phyloP scores from a whole-genome alignment of 30 jellyfish, hydroid and myxozoan species.

The Aurelia coerulea region DNA sequence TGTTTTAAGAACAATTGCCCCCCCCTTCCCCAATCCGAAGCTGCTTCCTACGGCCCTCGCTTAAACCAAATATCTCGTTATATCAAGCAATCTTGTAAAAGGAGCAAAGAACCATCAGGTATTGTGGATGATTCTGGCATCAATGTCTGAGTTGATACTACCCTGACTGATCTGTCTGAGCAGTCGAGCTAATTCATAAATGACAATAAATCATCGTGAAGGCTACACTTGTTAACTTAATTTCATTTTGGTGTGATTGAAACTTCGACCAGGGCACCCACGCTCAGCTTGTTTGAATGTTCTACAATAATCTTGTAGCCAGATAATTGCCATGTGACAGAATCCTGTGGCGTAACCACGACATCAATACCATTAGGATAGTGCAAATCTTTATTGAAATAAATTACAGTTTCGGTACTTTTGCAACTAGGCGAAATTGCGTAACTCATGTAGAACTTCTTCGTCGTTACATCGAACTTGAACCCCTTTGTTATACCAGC shows the following conservation, averaged over 20 bases:
- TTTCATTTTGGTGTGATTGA: constrained; percentile 21
- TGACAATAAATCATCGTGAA: too few species aligned
- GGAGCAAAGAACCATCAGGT: too few species aligned
- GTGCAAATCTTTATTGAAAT: constrained; percentile 77
- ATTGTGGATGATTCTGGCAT: too few species aligned
- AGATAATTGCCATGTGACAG: constrained; percentile 48
- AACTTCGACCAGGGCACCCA: constrained; percentile 54
- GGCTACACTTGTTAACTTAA: too few species aligned
- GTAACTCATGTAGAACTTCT: constrained; percentile 59
- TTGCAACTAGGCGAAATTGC: constrained; percentile 61
- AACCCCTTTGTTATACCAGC: constrained; percentile 84
- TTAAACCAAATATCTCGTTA: too few species aligned
- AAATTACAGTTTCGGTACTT: constrained; percentile 72
- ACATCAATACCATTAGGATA: constrained; percentile 80
- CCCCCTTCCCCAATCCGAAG: too few species aligned
- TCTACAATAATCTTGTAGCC: constrained; percentile 56
- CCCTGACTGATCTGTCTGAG: too few species aligned
- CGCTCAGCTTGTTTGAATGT: constrained; percentile 41
- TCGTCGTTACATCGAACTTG: constrained; percentile 62
- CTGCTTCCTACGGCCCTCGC: too few species aligned
- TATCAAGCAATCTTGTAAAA: too few species aligned
- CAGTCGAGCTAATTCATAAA: too few species aligned
- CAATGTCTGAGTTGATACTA: too few species aligned
- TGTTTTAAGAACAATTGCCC: too few species aligned
- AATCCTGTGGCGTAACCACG: constrained; percentile 47